These are phyloP conservation scores for Tapera naevia DNA, from an alignment of 2,797 vertebrate species.

Conservation along the genomic window DNA sequence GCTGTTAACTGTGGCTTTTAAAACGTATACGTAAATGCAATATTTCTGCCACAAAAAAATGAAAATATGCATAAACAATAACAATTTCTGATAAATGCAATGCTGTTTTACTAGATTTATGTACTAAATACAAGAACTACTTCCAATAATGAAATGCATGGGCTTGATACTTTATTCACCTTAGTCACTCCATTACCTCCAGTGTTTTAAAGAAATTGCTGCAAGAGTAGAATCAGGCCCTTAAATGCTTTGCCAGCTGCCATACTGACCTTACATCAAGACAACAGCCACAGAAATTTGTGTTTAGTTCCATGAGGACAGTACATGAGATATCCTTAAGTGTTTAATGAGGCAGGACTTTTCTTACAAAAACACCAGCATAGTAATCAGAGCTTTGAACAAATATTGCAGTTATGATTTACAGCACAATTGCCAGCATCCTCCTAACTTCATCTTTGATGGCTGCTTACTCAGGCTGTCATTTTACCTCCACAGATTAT, in stretches of 20 bases:
- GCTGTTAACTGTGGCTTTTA: background rate
- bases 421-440: conserved; percentile 14
- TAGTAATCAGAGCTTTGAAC: conserved; percentile 2
- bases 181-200: background rate
- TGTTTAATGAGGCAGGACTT: conserved; percentile 33
- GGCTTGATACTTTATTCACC: background rate
- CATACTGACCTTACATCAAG: background rate
- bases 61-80: background rate
- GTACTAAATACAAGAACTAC: background rate
- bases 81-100: background rate
- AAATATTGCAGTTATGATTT: conserved; percentile 35
- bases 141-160: background rate
- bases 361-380: background rate
- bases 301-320: background rate
- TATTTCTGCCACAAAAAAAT: background rate
- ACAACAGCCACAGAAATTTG: background rate
- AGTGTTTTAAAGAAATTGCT: background rate
- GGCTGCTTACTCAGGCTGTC: conserved; percentile 41
- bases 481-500: conserved; percentile 33
- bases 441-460: background rate
- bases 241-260: background rate
- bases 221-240: background rate
- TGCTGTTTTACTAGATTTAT: background rate
- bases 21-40: background rate
- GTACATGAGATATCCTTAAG: background rate